Evolutionary conservation across 1,140 invertebrate genomes (phyloP).

Genomic region (Pteromalus puparum): DNA sequence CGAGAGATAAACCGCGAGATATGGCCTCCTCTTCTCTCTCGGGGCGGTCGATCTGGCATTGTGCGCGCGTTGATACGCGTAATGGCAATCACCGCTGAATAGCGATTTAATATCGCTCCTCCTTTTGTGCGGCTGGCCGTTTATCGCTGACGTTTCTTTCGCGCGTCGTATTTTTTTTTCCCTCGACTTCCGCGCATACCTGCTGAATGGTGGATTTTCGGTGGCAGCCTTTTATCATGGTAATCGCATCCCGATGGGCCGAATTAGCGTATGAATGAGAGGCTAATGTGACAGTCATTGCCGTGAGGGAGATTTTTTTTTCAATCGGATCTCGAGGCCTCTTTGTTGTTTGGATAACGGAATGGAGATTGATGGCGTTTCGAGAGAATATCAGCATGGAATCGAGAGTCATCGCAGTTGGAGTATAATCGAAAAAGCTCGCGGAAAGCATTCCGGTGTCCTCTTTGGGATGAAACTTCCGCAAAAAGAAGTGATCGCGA

Average conservation of each 20-base stretch:
- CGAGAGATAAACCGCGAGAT: background rate
- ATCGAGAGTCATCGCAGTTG: too few relatives aligned
- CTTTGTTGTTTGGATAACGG: background rate
- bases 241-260: background rate
- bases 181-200: too few relatives aligned
- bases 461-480: background rate
- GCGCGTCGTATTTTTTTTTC: background rate
- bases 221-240: background rate
- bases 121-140: background rate
- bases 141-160: background rate
- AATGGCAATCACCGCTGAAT: conserved; percentile 2
- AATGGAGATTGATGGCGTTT: background rate
- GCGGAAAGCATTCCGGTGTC: background rate
- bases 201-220: background rate
- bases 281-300: background rate
- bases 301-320: background rate
- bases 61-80: background rate
- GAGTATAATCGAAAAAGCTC: background rate
- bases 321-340: background rate
- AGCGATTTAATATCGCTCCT: background rate
- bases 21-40: background rate
- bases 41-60: background rate
- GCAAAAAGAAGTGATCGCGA: background rate
- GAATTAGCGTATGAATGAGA: background rate
- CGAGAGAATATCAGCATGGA: too few relatives aligned